These are phyloP conservation scores for Orthonychiurus folsomi DNA, from an alignment of 2,888 invertebrate genomes.

Conservation along the genomic window DNA sequence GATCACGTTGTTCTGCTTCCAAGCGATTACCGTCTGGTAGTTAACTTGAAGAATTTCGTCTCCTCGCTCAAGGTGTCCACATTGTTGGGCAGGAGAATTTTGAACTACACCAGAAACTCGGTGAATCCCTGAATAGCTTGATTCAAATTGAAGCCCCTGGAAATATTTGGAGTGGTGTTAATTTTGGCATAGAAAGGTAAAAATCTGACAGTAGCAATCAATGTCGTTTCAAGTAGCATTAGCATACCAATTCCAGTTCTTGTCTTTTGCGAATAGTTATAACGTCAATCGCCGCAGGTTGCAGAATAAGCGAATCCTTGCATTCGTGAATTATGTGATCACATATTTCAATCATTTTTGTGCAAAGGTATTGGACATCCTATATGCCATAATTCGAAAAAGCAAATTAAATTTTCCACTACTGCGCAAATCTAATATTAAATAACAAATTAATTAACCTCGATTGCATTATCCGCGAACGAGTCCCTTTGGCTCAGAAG, in stretches of 20 bases:
- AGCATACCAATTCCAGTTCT: conserved; percentile 68
- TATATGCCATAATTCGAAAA: no score
- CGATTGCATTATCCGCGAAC: conserved; percentile 76
- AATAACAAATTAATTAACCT: conserved; percentile 44
- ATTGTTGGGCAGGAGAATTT: conserved; percentile 84
- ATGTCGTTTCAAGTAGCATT: conserved; percentile 21
- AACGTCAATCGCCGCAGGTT: conserved; percentile 80
- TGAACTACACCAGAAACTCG: conserved; percentile 83
- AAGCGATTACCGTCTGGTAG: conserved; percentile 58
- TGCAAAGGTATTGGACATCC: conserved; percentile 37
- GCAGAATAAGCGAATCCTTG: conserved; percentile 75
- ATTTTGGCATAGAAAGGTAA: no score
- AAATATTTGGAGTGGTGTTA: no score
- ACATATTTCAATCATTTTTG: conserved; percentile 36
- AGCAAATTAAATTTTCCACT: not conserved
- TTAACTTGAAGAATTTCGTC: conserved; percentile 91
- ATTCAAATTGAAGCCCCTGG: conserved; percentile 78
- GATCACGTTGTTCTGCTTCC: conserved; percentile 69
- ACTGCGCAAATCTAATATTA: not conserved
- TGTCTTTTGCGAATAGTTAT: conserved; percentile 74
- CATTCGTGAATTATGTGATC: conserved; percentile 26
- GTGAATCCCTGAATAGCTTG: conserved; percentile 64
- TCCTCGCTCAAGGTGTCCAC: conserved; percentile 85
- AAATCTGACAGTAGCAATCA: conserved; percentile 6
- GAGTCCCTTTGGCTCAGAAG: conserved; percentile 82